Evolutionary conservation across 2,113 vertebrate species (phyloP), one percentile per base, ranked within the genome.

Genomic region (Coptodon bakossiorum): DNA sequence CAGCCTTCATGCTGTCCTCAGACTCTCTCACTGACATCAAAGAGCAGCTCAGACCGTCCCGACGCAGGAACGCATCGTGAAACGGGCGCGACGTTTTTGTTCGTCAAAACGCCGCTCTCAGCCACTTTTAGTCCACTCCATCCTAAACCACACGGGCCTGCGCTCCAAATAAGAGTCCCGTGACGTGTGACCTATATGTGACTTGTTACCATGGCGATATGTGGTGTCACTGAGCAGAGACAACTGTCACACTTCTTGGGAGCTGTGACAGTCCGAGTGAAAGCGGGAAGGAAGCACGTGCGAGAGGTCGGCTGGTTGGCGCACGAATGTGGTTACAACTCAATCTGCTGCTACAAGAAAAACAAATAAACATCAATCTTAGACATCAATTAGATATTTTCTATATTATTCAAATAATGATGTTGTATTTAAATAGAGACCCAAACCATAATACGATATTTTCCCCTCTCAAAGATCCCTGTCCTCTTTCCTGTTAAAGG

Each of bases 121-220:
- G 43, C 6, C 57, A 52, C 29, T 71, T 80, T 50, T 50, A n/a
- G 36, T 38, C 34, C 11, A 1, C 6, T 54, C 63, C n/a, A 3
- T 6, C 82, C 11, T 4, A n/a, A 17, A 81, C 59, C 61, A 4
- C 48, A 34, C 22, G 0, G 17, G 13, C 16, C 53, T 17, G 13
- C 9, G 57, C 68, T 80, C 40, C 82, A 29, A 80, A 82, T 66
- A 5, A 3, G 24, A 89, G 14, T 87, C 90, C 90, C 54, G 27
- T 1, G 53, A 38, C 11, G 5, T 19, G 40, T 34, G 80, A 84
- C 88, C 90, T 83, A 89, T 7, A 87, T 89, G 52, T 5, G 5
- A 48, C 57, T 63, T 3, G 73, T 89, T 91, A 17, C 88, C 83
- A 86, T 88, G 90, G 56, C 71, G 9, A 83, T 80, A 6, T 38